These are phyloP conservation scores for Hephaestus fuliginosus DNA, from an alignment of 2,797 vertebrate genomes.

Conservation along the genomic window DNA sequence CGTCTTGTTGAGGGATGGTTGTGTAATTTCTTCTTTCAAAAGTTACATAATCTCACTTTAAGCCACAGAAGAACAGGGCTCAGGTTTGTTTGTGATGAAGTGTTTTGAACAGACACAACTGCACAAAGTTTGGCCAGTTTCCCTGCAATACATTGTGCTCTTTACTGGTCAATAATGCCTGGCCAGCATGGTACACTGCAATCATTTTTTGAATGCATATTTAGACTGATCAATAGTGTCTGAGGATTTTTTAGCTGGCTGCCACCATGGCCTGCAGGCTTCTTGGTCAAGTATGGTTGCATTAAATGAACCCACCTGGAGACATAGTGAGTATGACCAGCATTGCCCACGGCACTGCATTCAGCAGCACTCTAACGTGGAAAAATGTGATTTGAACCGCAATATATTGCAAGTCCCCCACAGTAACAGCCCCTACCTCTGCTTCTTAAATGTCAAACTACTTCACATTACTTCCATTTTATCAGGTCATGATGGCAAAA, in stretches of 20 bases:
- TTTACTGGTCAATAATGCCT: background rate
- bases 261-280: background rate
- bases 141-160: background rate
- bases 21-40: no score
- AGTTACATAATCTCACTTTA: no score
- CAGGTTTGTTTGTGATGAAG: background rate
- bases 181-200: background rate
- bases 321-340: background rate
- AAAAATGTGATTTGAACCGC: background rate
- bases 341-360: background rate
- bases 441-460: constrained; percentile 43
- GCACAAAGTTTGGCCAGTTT: background rate
- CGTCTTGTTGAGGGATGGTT: background rate
- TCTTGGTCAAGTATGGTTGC: background rate
- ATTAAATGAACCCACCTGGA: background rate
- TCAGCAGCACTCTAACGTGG: background rate
- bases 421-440: background rate
- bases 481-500: background rate
- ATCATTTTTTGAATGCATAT: background rate
- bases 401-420: background rate
- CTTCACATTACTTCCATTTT: constrained; percentile 2
- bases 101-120: background rate
- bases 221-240: background rate
- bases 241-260: background rate
- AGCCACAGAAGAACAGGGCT: background rate